Evolutionary conservation across 2,113 vertebrate genomes (phyloP).

Genomic region (Corvus moneduloides): DNA sequence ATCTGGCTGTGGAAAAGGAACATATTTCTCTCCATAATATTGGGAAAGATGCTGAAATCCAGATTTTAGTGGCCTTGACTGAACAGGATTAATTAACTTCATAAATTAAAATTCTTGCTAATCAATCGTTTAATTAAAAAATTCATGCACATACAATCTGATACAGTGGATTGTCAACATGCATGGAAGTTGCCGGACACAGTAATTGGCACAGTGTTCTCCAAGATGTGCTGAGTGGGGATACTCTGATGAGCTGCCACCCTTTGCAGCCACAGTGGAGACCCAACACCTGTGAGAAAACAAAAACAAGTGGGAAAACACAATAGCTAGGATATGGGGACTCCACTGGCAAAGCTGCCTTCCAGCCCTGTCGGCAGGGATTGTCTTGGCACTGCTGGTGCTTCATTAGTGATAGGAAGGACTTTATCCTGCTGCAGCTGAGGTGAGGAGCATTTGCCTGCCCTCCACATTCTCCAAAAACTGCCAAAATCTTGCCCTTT

Average conservation of each 20-base stretch:
- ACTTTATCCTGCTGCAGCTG: neutral
- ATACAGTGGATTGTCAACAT: neutral
- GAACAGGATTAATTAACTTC: neutral
- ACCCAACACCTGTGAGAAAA: neutral
- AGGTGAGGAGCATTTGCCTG: neutral
- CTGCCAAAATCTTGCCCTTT: neutral
- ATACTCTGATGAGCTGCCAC: neutral
- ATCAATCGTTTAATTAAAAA: neutral
- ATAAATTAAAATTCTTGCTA: neutral
- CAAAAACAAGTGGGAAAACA: neutral
- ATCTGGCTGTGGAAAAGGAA: neutral
- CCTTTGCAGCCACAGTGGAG: neutral
- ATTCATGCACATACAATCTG: neutral
- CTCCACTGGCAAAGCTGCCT: neutral
- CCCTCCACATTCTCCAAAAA: neutral
- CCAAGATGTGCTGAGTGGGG: accelerated
- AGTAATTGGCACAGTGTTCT: neutral
- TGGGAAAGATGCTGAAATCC: neutral
- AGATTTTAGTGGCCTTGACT: neutral
- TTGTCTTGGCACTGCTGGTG: neutral
- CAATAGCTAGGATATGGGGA: accelerated
- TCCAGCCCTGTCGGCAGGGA: neutral
- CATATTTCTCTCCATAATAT: neutral
- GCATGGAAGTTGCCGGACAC: neutral
- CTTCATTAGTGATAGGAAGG: neutral